Percentiles rank a stretch among this genome's conserved stretches.
Conservation (phyloP, 2,113 vertebrate genomes). For the Albula glossodonta region DNA sequence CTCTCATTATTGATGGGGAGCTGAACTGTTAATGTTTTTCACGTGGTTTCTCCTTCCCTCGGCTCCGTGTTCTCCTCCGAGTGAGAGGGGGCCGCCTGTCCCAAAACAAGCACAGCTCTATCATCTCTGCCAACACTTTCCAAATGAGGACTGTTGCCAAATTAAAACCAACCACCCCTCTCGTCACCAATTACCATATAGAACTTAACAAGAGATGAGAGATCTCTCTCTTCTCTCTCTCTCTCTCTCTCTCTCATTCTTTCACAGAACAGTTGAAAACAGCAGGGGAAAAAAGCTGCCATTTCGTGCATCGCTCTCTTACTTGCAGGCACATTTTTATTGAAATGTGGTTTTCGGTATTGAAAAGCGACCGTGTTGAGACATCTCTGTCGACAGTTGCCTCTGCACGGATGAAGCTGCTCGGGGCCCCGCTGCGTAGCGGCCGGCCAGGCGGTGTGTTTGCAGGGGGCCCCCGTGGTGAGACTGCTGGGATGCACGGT, state of each 20-base stretch:
- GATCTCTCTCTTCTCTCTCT: no score
- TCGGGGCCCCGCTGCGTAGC: neutral
- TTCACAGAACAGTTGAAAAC: neutral
- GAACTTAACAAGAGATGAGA: neutral
- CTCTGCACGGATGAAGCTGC: no score
- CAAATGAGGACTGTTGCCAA: slow-evolving; percentile 38
- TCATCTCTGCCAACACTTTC: slow-evolving; percentile 43
- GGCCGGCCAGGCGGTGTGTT: neutral
- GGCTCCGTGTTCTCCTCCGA: slow-evolving; percentile 21
- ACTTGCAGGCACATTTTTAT: neutral
- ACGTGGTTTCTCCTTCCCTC: slow-evolving; percentile 37
- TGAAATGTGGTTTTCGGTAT: neutral
- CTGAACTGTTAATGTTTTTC: slow-evolving; percentile 50
- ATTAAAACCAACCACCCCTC: slow-evolving; percentile 33
- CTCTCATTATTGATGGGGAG: slow-evolving; percentile 48
- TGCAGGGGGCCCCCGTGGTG: neutral
- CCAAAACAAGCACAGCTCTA: slow-evolving; percentile 43
- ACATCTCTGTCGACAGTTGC: neutral
- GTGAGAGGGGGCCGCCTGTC: slow-evolving; percentile 37
- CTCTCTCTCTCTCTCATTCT: no score
- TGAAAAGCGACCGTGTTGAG: neutral
- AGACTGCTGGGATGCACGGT: neutral
- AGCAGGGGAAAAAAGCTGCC: neutral
- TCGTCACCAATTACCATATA: neutral
- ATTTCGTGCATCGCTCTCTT: neutral